Percentiles rank a stretch among this genome's conserved stretches.
Evolutionary conservation across 2,797 vertebrate genomes (phyloP).

Genomic region (Falco peregrinus): DNA sequence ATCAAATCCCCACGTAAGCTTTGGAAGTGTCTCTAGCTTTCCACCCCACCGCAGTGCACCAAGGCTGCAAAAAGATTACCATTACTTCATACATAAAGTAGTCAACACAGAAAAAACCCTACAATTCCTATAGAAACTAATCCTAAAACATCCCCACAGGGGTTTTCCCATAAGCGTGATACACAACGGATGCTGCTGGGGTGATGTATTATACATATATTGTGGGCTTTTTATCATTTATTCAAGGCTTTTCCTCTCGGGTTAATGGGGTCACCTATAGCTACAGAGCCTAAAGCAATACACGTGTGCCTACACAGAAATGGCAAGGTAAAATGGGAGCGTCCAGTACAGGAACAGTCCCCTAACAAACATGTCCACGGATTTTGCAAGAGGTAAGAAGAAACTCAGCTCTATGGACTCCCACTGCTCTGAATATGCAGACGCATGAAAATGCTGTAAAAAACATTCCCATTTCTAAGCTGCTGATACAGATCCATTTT

Average conservation of each 20-base stretch:
- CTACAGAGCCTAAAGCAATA: not conserved
- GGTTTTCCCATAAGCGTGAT: not conserved
- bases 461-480: not conserved
- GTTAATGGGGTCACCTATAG: not conserved
- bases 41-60: not conserved
- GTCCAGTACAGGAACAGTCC: accelerated
- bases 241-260: not conserved
- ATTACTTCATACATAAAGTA: accelerated
- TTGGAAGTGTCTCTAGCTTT: not conserved
- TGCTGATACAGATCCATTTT: not conserved
- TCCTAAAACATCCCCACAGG: not conserved
- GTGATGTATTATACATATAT: not conserved
- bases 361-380: accelerated
- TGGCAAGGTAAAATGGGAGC: not conserved
- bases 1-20: not conserved
- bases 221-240: not conserved
- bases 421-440: not conserved
- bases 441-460: accelerated
- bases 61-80: not conserved
- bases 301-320: not conserved
- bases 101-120: not conserved
- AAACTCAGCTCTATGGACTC: accelerated
- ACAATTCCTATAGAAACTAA: not conserved
- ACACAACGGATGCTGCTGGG: not conserved
- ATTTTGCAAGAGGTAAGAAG: not conserved